Evolutionary conservation across 2,113 vertebrate genomes (phyloP).

Genomic region (Rattus rattus): DNA sequence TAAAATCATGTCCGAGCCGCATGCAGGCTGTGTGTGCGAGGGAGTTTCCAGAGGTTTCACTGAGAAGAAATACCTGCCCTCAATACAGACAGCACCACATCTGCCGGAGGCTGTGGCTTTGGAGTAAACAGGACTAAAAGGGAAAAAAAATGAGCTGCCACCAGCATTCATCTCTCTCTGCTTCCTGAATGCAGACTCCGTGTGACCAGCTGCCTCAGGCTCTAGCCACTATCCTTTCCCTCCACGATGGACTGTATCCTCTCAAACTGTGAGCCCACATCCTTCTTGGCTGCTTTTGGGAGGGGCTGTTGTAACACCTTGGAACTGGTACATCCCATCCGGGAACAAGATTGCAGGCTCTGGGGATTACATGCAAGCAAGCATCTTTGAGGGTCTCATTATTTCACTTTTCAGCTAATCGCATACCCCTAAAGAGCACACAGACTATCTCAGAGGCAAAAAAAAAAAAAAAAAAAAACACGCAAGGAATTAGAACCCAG

Average conservation of each 20-base stretch:
- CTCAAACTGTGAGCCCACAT: not conserved
- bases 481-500: too few relatives aligned
- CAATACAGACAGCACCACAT: not conserved
- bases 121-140: not conserved
- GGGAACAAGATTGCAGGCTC: not conserved
- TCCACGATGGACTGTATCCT: not conserved
- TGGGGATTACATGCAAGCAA: not conserved
- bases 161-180: not conserved
- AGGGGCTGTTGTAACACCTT: not conserved
- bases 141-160: not conserved
- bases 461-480: not conserved
- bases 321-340: not conserved
- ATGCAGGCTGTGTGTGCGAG: not conserved
- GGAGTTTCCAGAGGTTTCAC: not conserved
- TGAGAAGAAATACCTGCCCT: not conserved
- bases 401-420: not conserved
- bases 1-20: not conserved
- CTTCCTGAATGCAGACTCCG: not conserved
- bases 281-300: not conserved
- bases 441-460: not conserved
- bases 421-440: not conserved
- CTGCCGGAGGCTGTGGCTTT: not conserved
- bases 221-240: not conserved
- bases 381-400: not conserved
- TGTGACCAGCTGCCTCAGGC: not conserved